phyloP scores from a whole-genome alignment of 2,888 invertebrate genomes.

The Spisula subtruncata region DNA sequence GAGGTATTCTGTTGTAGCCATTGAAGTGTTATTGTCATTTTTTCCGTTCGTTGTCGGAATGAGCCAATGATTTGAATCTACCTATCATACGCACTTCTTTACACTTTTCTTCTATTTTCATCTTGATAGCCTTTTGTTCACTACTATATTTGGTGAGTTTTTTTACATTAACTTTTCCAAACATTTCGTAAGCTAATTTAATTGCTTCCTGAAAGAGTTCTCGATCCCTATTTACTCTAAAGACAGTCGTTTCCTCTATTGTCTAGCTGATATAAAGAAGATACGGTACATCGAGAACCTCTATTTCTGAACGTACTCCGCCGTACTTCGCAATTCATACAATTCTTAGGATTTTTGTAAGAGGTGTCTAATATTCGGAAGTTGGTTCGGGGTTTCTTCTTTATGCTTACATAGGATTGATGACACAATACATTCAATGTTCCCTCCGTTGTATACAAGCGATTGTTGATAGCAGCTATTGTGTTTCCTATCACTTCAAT shows the following conservation, averaged over 20 bases:
- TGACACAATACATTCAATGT: too few relatives aligned
- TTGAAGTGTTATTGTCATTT: background rate
- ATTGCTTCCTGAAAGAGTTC: slow-evolving; percentile 24
- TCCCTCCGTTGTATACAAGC: too few relatives aligned
- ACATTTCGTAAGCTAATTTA: slow-evolving; percentile 5
- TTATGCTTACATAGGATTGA: background rate
- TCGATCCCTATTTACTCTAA: slow-evolving; percentile 23
- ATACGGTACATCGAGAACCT: slow-evolving; percentile 18
- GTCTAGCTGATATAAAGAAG: slow-evolving; percentile 58
- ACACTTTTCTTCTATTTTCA: too few relatives aligned
- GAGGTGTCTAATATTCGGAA: background rate
- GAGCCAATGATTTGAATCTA: background rate
- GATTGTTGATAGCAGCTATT: background rate
- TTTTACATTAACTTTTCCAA: slow-evolving; percentile 36
- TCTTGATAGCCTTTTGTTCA: too few relatives aligned
- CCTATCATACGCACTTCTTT: background rate
- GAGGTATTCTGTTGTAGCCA: background rate
- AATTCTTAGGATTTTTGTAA: slow-evolving; percentile 40
- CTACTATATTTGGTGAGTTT: slow-evolving; percentile 13
- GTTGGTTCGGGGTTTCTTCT: too few relatives aligned
- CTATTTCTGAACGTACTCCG: slow-evolving; percentile 11
- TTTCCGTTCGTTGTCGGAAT: background rate
- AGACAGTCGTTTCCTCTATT: slow-evolving; percentile 6
- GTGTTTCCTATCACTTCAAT: slow-evolving; percentile 17
- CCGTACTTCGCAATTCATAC: slow-evolving; percentile 25